Percentiles rank a stretch among this genome's conserved stretches.
phyloP scores from a whole-genome alignment of 2,888 invertebrate genomes.

The Tiliacea citrago region DNA sequence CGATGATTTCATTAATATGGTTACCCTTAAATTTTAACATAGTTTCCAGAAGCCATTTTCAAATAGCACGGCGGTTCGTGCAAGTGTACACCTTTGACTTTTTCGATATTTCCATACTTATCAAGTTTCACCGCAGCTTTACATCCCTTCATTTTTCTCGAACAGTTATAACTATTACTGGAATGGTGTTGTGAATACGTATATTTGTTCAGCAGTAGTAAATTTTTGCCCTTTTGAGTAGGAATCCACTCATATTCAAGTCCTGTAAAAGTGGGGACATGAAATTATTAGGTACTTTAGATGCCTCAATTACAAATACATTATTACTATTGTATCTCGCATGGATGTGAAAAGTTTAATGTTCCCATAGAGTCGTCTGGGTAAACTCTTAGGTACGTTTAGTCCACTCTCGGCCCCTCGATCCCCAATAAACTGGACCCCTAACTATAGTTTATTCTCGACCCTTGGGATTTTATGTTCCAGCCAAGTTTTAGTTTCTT shows the following conservation, averaged over 20 bases:
- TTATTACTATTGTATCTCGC: not conserved
- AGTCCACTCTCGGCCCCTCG: too few species aligned
- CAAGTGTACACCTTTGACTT: conserved; percentile 28
- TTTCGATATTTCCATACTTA: conserved; percentile 20
- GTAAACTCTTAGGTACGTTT: too few species aligned
- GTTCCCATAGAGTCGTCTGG: not conserved
- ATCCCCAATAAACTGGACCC: too few species aligned
- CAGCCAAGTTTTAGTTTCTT: too few species aligned
- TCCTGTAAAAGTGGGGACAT: conserved; percentile 22
- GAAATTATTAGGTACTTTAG: not conserved
- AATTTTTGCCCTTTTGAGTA: conserved; percentile 49
- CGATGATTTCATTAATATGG: not conserved
- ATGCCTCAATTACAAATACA: not conserved
- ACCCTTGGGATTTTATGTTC: too few species aligned
- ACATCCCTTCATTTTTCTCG: conserved; percentile 54
- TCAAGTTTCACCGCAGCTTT: conserved; percentile 57
- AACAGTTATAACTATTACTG: conserved; percentile 61
- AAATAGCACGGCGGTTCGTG: conserved; percentile 64
- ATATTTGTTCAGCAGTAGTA: conserved; percentile 61
- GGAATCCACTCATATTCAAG: conserved; percentile 58
- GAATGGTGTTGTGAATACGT: conserved; percentile 62
- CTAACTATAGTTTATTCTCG: too few species aligned
- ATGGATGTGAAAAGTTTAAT: not conserved
- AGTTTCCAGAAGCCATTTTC: conserved; percentile 42
- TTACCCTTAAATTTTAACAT: conserved; percentile 54